Evolutionary conservation across 2,888 invertebrate genomes (phyloP).

Genomic region (Mechanitis mazaeus): DNA sequence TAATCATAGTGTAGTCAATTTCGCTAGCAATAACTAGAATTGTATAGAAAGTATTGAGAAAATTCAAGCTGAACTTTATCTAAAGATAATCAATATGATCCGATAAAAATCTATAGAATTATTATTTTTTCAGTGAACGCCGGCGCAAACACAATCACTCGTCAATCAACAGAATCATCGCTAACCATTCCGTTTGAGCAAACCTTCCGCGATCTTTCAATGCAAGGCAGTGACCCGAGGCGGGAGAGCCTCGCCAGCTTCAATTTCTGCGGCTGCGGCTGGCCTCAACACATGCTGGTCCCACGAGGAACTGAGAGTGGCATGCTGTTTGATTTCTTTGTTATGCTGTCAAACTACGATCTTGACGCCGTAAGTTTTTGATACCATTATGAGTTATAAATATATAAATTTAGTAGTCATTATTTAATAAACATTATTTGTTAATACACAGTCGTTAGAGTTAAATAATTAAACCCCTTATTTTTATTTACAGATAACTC

Average conservation of each 20-base stretch:
- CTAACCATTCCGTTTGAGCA: slow-evolving; percentile 77
- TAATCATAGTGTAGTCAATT: no score
- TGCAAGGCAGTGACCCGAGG: slow-evolving; percentile 41
- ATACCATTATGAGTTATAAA: no score
- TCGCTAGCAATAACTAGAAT: no score
- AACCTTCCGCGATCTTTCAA: slow-evolving; percentile 73
- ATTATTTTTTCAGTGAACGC: slow-evolving; percentile 64
- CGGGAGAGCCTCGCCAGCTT: slow-evolving; percentile 45
- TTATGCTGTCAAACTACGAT: slow-evolving; percentile 70
- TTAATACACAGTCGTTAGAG: no score
- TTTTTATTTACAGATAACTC: slow-evolving; percentile 45
- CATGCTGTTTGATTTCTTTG: slow-evolving; percentile 55
- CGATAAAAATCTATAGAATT: no score
- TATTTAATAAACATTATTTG: no score
- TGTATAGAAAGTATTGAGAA: no score
- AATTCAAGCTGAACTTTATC: no score
- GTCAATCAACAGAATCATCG: slow-evolving; percentile 76
- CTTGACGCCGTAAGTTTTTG: slow-evolving; percentile 52
- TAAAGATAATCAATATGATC: background rate
- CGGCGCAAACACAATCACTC: slow-evolving; percentile 74
- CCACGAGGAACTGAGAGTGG: slow-evolving; percentile 68
- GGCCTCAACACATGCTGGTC: slow-evolving; percentile 77
- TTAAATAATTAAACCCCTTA: no score
- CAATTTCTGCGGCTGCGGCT: slow-evolving; percentile 79
- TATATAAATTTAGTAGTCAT: no score